Evolutionary conservation across 1,140 invertebrate genomes (phyloP), one percentile per base, ranked within the genome.

Genomic region (Aphaenogaster ashmeadi): DNA sequence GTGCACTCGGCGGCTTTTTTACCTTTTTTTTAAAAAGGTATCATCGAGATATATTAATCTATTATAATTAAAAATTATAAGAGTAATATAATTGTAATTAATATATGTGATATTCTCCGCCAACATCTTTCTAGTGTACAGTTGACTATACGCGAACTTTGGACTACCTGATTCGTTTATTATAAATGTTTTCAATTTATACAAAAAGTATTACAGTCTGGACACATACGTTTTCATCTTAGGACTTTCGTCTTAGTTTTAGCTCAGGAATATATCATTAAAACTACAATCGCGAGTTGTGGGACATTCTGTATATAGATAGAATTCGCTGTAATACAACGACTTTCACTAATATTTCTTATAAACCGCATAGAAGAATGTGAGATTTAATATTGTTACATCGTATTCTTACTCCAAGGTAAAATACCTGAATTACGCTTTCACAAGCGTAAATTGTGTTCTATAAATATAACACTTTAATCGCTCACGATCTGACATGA

Each of bases 71-170:
- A 27, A 27, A 27, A 27, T 27, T 27, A 27, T 27, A 27, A 27
- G 27, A 27, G 27, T 27, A 27, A 27, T 27, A 27, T 27, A 27
- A 27, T 27, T 27, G 27, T 27, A 27, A 27, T 27, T 27, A 27
- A 27, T 27, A 27, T 36, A 47, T n/a, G 15, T 75, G 52, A 75
- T 54, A 38, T 80, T 67, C n/a, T 66, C 27, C 27, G 54, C 27
- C 52, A 36, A 50, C 9, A 67, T 18, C 21, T 78, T 66, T 66
- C 18, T 67, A 18, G 2, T n/a, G 0, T 50, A 66, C 3, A 56
- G 2, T 50, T 15, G 18, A 18, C 18, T 18, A 11, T 56, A 27
- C 27, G 0, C 9, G 36, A 27, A 27, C 18, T 21, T 18, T 21
- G 13, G 13, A 33, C 11, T 52, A 27, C 27, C 27, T 27, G 27